A percentile compares a stretch with the other conserved stretches of the same genome.
These are phyloP conservation scores for Drosophila trapezifrons DNA, from an alignment of 1,140 invertebrate species.

Conservation along the genomic window DNA sequence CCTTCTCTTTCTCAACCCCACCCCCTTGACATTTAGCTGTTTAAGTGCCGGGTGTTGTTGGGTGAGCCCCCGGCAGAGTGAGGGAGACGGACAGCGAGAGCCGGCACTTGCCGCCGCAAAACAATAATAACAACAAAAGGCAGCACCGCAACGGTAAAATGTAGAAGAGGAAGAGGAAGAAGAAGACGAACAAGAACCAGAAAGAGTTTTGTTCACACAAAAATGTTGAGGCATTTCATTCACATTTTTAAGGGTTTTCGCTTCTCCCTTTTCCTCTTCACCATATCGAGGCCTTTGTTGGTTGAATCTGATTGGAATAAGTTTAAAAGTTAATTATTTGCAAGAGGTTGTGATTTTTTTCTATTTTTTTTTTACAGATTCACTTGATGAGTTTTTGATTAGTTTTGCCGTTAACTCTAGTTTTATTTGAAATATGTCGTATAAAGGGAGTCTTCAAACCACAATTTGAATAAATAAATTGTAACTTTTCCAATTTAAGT, in stretches of 20 bases:
- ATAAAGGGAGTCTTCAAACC: background rate
- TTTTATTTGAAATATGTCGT: no score
- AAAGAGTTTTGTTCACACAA: constrained; percentile 56
- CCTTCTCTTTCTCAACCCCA: constrained; percentile 3
- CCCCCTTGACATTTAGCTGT: constrained; percentile 40
- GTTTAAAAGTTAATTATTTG: constrained; percentile 11
- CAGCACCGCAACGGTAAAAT: constrained; percentile 38
- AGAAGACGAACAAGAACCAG: constrained; percentile 26
- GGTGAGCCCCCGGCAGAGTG: constrained; percentile 20
- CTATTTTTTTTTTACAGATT: background rate
- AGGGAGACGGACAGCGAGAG: constrained; percentile 39
- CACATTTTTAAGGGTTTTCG: constrained; percentile 27
- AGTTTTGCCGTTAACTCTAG: background rate
- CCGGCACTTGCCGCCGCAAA: constrained; percentile 67
- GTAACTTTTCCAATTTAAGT: background rate
- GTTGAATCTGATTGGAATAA: constrained; percentile 27
- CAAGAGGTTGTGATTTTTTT: background rate
- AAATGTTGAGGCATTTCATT: constrained; percentile 60
- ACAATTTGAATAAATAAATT: background rate
- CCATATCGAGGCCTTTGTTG: constrained; percentile 2
- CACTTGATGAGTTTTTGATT: background rate
- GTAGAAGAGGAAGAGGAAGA: constrained; percentile 42
- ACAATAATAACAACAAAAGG: constrained; percentile 75
- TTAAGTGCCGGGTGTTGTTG: constrained; percentile 43
- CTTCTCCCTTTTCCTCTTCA: constrained; percentile 7